Base-by-base conservation (phyloP, 2,113 vertebrate genomes). In the Mobula birostris region DNA sequence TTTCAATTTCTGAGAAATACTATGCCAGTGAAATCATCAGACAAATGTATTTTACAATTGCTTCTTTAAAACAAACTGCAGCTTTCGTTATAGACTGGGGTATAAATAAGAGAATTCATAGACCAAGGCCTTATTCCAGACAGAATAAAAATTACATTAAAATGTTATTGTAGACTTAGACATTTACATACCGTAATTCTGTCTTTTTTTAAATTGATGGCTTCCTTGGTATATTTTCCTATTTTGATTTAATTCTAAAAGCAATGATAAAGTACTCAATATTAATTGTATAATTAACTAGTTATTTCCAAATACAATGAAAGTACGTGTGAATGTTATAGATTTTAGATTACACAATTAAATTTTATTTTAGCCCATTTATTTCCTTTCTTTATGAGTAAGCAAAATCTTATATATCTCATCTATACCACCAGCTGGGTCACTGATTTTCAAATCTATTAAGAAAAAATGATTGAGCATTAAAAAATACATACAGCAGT, bases 401-500 rank as follows among this genome's bases (percentile, higher is more conserved):
- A 90, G 36, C 90, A 24, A 93, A 48, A 72, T 72, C 36, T 36
- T 27, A 74, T 93, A 74, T 72, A 74, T 56, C 70, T 93, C 40
- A 93, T 93, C 72, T 21, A 36, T 56, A 48, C 19, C 32, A 72
- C 66, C 40, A 12, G 48, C 70, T 93, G 68, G 68, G 91, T 93
- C 36, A 93, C 68, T 74, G 19, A 7, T 93, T 93, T 74, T 27
- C 70, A 93, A 93, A 93, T 93, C 36, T 29, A 56, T 29, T 56
- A 56, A 72, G 70, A 24, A 40, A 76, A 93, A 74, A 40, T 72
- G 40, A 74, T 74, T 93, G 40, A 48, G 68, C 91, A 93, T 40
- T 93, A 74, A 93, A 72, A 40, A 74, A 76, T 93, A 56, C 68
- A 74, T 93, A 29, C 36, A 56, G 32, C 68, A 93, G 68, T 93